These are phyloP conservation scores for Manduca sexta DNA, from an alignment of 1,140 invertebrate species.

Conservation along the genomic window DNA sequence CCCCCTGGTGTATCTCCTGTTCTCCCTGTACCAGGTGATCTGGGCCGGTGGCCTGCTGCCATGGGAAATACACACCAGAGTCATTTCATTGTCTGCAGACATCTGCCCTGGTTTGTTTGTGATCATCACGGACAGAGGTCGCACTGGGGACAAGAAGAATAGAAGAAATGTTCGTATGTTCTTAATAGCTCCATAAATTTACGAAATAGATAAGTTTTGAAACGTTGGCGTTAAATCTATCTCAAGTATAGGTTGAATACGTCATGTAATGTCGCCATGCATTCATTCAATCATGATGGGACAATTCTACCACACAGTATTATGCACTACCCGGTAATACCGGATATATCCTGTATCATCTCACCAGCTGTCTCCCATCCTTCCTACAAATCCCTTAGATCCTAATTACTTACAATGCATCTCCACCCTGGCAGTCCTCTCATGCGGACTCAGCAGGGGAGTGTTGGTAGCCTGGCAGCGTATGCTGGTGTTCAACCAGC, in stretches of 20 bases:
- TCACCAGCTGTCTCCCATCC: too few relatives aligned
- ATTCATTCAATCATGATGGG: not conserved
- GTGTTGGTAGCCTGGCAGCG: constrained; percentile 91
- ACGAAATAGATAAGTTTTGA: not conserved
- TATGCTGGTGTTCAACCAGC: constrained; percentile 85
- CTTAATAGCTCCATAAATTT: too few relatives aligned
- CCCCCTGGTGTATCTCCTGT: constrained; percentile 78
- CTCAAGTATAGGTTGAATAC: not conserved
- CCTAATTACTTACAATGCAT: constrained; percentile 84
- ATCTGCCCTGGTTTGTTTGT: constrained; percentile 81
- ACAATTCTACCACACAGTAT: too few relatives aligned
- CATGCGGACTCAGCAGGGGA: constrained; percentile 83
- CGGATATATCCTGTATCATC: too few relatives aligned
- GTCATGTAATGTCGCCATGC: not conserved
- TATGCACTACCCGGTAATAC: too few relatives aligned
- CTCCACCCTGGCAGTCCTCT: constrained; percentile 84
- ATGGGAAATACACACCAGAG: constrained; percentile 82
- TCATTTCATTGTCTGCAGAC: constrained; percentile 83
- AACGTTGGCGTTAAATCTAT: too few relatives aligned
- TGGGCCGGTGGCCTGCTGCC: constrained; percentile 89
- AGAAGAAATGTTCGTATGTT: too few relatives aligned
- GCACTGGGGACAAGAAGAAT: constrained; percentile 77
- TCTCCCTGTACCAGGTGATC: constrained; percentile 87
- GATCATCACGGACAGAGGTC: constrained; percentile 84
- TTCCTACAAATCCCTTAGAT: too few relatives aligned